Percentiles rank a stretch among this genome's conserved stretches.
phyloP scores from a whole-genome alignment of 2,888 invertebrate genomes.

The Dendrolimus pini region DNA sequence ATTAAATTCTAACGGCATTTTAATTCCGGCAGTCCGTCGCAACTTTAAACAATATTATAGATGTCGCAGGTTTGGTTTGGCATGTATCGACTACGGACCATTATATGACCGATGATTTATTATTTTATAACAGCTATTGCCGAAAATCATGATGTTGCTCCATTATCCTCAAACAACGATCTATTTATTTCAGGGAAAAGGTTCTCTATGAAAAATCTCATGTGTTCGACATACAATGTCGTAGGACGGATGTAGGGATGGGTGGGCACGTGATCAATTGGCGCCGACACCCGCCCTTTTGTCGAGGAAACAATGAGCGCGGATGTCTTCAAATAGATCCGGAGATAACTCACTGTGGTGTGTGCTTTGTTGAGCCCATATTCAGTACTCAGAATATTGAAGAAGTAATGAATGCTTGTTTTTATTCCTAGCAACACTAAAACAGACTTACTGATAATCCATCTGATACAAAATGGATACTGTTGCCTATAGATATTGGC shows the following conservation, averaged over 20 bases:
- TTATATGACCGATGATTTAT: neutral
- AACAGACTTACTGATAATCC: too few relatives aligned
- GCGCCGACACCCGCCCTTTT: conserved; percentile 39
- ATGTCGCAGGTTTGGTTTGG: too few relatives aligned
- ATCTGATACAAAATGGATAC: too few relatives aligned
- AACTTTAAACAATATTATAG: too few relatives aligned
- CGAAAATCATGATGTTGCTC: neutral
- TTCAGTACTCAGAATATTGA: neutral
- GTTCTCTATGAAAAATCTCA: neutral
- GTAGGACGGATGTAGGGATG: conserved; percentile 17
- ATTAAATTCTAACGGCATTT: too few relatives aligned
- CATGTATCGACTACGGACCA: too few relatives aligned
- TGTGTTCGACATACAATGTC: conserved; percentile 15
- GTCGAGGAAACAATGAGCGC: conserved; percentile 45
- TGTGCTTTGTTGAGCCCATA: neutral
- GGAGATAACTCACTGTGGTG: conserved; percentile 25
- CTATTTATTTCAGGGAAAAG: neutral
- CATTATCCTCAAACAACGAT: neutral
- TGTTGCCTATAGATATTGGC: too few relatives aligned
- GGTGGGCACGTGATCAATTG: conserved; percentile 45
- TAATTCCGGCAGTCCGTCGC: too few relatives aligned
- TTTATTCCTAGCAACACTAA: too few relatives aligned
- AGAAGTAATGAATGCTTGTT: too few relatives aligned
- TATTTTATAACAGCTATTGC: neutral
- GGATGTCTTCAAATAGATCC: conserved; percentile 40